Base-by-base conservation (phyloP, 1,140 invertebrate species). In the Sycophaga agraensis region DNA sequence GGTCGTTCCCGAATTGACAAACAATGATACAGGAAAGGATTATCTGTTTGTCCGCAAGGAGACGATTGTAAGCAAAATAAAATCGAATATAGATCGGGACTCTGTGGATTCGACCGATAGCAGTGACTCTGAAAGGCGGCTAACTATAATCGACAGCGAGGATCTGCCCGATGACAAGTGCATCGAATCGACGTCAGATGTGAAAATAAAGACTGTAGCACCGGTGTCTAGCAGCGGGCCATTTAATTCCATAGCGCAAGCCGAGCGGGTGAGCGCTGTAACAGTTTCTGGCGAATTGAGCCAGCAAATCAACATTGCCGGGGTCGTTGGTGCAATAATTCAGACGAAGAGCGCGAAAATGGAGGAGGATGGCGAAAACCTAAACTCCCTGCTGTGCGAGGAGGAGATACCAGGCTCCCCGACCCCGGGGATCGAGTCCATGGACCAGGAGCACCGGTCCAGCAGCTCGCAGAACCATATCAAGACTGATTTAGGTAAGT, bases 381-480 rank as follows among this genome's bases (percentile, higher is more conserved):
- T 85, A 49, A 88, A 85, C 66, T 84, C 90, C 42, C 73, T 94
- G n/a, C 73, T 92, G 1, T 94, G 92, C 76, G 90, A 93, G 71
- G 92, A 94, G 78, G 93, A 91, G 24, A 93, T 95, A 71, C 91
- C 91, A 1, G 89, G 91, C 19, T 92, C 90, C 68, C 91, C 91
- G n/a, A 88, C 90, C 40, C 88, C 89, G 1, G 83, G 79, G 0
- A 68, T 73, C 2, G 81, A 82, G 19, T 80, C 84, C 14, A 62
- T 71, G 7, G 77, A 81, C 11, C 68, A 72, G 11, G 72, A 70
- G 55, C 14, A 54, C 49, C 17, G 65, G 66, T 12, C 68, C 63
- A 14, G 37, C 24, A 62, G 11, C 22, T 49, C 60, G 55, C 45
- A 63, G 17, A 64, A 57, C 14, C 64, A 69, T 0, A 65, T 71